phyloP scores from a whole-genome alignment of 92 coral and sea anemone species.

The Palythoa caribaeorum region DNA sequence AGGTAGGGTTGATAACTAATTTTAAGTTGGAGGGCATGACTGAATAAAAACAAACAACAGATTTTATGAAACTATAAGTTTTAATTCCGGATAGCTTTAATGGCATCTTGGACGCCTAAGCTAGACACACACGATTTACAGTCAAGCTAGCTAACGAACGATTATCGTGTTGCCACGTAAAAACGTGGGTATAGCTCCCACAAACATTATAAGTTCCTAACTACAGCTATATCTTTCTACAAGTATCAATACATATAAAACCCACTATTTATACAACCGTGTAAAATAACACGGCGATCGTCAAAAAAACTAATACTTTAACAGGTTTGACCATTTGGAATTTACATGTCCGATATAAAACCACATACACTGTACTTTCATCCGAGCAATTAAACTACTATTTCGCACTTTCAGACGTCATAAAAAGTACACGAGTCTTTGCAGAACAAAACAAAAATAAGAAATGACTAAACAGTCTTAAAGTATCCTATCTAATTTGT shows the following conservation, averaged over 20 bases:
- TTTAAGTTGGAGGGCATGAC: neutral
- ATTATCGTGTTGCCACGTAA: constrained; percentile 51
- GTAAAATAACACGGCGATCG: constrained; percentile 24
- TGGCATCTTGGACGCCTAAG: constrained; percentile 48
- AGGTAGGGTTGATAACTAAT: neutral
- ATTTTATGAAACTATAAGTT: constrained; percentile 40
- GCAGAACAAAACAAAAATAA: constrained; percentile 5
- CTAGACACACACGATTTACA: constrained; percentile 26
- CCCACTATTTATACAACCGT: constrained; percentile 38
- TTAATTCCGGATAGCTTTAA: constrained; percentile 40
- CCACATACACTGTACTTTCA: constrained; percentile 36
- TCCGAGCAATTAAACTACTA: constrained; percentile 27
- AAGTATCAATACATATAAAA: constrained; percentile 31
- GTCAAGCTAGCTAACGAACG: constrained; percentile 40
- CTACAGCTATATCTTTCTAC: constrained; percentile 29
- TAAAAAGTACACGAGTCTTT: constrained; percentile 24
- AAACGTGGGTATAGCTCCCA: constrained; percentile 43
- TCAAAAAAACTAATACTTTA: constrained; percentile 41
- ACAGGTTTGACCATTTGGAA: constrained; percentile 50
- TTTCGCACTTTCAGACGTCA: constrained; percentile 17
- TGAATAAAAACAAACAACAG: constrained; percentile 13
- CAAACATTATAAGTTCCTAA: constrained; percentile 37
- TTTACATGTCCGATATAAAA: constrained; percentile 49
- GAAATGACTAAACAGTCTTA: neutral
- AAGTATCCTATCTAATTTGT: neutral